Evolutionary conservation across 2,797 vertebrate genomes (phyloP).

Genomic region (Pangasius sanitwongsei): DNA sequence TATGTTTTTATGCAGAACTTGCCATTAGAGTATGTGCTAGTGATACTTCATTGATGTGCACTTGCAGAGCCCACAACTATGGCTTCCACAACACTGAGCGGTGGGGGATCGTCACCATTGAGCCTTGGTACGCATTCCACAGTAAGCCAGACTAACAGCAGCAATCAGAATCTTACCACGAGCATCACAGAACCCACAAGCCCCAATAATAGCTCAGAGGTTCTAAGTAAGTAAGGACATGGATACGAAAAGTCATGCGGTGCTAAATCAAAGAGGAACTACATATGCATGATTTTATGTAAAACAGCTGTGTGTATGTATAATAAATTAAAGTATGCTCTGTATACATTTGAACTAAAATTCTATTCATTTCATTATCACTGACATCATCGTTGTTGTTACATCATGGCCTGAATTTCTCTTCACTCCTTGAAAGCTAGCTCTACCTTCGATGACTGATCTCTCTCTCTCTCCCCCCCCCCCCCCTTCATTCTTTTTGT

Average conservation of each 20-base stretch:
- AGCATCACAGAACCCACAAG: not conserved
- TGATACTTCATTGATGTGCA: slow-evolving; percentile 24
- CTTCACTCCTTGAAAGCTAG: too few species aligned
- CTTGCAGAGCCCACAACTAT: slow-evolving; percentile 8
- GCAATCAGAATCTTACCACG: not conserved
- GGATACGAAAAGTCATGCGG: not conserved
- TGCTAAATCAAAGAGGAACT: not conserved
- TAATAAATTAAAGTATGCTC: not conserved
- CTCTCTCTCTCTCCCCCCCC: too few species aligned
- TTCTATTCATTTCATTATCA: not conserved
- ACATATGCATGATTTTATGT: not conserved
- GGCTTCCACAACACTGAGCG: not conserved
- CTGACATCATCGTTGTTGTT: not conserved
- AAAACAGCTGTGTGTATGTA: not conserved
- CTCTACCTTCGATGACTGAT: not conserved
- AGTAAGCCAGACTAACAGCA: not conserved
- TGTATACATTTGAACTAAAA: not conserved
- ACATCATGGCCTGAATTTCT: not conserved
- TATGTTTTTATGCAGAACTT: not conserved
- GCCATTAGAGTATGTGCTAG: slow-evolving; percentile 1
- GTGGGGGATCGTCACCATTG: fast-evolving
- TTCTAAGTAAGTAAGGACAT: slow-evolving; percentile 8
- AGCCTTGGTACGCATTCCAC: not conserved
- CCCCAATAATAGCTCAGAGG: not conserved
- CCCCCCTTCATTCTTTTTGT: not conserved